Conservation (phyloP, 2,797 vertebrate species). For the Molothrus ater region DNA sequence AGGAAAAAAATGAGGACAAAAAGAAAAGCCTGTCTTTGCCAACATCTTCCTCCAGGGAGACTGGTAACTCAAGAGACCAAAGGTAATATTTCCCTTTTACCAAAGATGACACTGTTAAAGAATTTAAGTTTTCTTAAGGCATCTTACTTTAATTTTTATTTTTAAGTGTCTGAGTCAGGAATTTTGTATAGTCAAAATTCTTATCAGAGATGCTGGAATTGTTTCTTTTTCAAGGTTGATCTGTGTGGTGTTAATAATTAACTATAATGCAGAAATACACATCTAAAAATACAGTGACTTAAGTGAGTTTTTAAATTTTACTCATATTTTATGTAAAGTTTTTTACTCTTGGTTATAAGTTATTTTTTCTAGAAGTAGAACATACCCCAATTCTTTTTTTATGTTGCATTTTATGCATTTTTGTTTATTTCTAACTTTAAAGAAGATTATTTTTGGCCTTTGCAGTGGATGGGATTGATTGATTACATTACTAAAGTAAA, state of each 20-base stretch:
- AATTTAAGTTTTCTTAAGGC: neutral
- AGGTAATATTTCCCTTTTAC: constrained; percentile 77
- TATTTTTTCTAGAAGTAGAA: neutral
- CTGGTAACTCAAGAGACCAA: constrained; percentile 77
- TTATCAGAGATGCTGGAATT: neutral
- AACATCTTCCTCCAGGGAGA: constrained; percentile 83
- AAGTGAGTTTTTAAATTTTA: neutral
- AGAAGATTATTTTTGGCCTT: neutral
- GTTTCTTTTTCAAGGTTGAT: neutral
- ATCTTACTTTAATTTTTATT: neutral
- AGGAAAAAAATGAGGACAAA: constrained; percentile 84
- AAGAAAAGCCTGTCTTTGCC: constrained; percentile 81
- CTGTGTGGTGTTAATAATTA: neutral
- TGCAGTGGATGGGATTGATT: neutral
- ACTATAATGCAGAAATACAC: neutral
- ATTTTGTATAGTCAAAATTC: neutral
- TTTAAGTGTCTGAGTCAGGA: neutral
- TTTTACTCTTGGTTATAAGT: neutral
- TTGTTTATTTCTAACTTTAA: neutral
- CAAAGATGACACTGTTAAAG: neutral
- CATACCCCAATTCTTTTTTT: neutral
- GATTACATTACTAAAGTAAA: neutral
- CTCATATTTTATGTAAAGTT: neutral
- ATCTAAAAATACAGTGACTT: neutral
- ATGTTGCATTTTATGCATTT: neutral